These are phyloP conservation scores for Bufo gargarizans DNA, from an alignment of 2,113 vertebrate species.

Conservation along the genomic window DNA sequence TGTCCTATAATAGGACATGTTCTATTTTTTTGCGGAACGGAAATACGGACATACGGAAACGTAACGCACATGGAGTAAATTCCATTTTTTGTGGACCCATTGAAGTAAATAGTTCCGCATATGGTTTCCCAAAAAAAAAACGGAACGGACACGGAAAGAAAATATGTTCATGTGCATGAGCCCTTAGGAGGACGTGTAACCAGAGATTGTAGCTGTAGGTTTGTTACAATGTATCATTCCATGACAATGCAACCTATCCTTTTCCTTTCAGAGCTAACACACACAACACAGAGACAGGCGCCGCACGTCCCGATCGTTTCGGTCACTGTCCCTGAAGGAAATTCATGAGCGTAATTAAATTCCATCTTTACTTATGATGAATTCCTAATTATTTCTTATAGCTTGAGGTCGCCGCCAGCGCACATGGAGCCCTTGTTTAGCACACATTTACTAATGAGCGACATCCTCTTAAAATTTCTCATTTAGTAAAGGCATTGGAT, in stretches of 20 bases:
- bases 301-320: constrained; percentile 17
- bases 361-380: constrained; percentile 36
- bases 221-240: background rate
- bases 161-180: no score
- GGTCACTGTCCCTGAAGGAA: constrained; percentile 20
- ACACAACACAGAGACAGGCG: background rate
- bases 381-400: constrained; percentile 35
- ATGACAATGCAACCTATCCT: background rate
- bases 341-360: constrained; percentile 25
- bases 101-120: no score
- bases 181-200: background rate
- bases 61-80: no score
- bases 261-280: background rate
- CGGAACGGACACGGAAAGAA: no score
- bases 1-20: no score
- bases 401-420: constrained; percentile 56
- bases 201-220: background rate
- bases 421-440: background rate
- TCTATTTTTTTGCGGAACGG: no score
- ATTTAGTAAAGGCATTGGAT: background rate
- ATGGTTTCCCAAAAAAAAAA: no score
- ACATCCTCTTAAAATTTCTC: background rate
- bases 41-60: no score
- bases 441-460: constrained; percentile 5
- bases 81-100: no score